These are phyloP conservation scores for Augochlorella aurata DNA, from an alignment of 2,888 invertebrate species.

Conservation along the genomic window DNA sequence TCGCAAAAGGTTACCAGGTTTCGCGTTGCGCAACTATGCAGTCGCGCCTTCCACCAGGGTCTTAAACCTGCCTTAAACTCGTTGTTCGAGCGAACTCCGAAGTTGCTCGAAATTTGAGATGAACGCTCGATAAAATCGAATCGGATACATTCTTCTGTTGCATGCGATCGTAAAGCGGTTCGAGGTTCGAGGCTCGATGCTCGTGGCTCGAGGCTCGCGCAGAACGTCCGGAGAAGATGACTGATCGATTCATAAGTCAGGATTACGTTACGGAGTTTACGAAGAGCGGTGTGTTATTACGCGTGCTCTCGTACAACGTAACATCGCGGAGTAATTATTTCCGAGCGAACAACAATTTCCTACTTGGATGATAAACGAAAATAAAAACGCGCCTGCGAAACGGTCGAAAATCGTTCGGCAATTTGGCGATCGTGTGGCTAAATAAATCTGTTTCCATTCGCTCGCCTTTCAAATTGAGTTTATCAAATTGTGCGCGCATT, in stretches of 20 bases:
- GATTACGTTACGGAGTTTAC: not conserved
- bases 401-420: not conserved
- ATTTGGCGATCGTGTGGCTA: not conserved
- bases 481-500: not conserved
- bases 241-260: not conserved
- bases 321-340: not conserved
- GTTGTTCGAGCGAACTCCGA: conserved; percentile 5
- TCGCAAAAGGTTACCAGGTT: conserved; percentile 79
- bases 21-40: conserved; percentile 71
- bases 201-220: not conserved
- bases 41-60: conserved; percentile 56
- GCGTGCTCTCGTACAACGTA: not conserved
- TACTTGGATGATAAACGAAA: not conserved
- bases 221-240: not conserved
- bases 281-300: not conserved
- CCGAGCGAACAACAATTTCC: not conserved
- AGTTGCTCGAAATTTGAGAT: not conserved
- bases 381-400: not conserved
- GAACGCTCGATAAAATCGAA: not conserved
- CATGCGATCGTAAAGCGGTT: not conserved
- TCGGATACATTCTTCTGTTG: not conserved
- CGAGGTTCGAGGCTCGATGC: too few relatives aligned
- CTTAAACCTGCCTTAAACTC: conserved; percentile 5
- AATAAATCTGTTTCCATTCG: not conserved
- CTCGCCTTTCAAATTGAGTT: not conserved